These are phyloP conservation scores for Eupithecia tripunctaria DNA, from an alignment of 2,888 invertebrate species.

Conservation along the genomic window DNA sequence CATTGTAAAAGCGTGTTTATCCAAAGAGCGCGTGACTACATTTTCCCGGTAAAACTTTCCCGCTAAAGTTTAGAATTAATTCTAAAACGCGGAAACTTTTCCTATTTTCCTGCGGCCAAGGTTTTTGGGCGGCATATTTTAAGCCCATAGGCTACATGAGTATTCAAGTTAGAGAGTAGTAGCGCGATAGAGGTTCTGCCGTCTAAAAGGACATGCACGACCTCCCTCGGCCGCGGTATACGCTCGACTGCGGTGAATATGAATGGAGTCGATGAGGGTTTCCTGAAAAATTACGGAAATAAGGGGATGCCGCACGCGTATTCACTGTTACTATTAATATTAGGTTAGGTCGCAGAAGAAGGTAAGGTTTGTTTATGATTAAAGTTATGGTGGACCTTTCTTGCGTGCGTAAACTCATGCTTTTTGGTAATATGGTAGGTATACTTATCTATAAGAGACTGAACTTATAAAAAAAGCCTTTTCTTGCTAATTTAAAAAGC, in stretches of 20 bases:
- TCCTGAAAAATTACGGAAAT: conserved; percentile 55
- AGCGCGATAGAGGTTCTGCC: conserved; percentile 28
- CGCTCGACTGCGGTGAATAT: conserved; percentile 72
- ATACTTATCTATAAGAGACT: background rate
- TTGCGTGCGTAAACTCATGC: background rate
- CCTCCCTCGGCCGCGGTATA: conserved; percentile 67
- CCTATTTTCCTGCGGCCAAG: conserved; percentile 32
- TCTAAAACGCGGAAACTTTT: conserved; percentile 45
- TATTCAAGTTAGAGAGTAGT: conserved; percentile 26
- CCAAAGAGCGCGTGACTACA: conserved; percentile 42
- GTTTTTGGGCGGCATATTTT: conserved; percentile 21
- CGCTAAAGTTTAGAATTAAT: conserved; percentile 47
- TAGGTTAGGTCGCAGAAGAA: background rate
- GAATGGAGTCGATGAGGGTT: conserved; percentile 63
- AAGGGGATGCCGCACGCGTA: conserved; percentile 35
- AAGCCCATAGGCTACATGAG: conserved; percentile 12
- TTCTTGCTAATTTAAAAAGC: too few species aligned
- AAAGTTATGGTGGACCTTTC: background rate
- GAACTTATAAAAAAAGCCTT: too few species aligned
- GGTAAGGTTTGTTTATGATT: conserved; percentile 5
- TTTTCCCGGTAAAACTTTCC: conserved; percentile 49
- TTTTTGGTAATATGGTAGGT: background rate
- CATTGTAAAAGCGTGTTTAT: conserved; percentile 32
- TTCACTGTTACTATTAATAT: conserved; percentile 1
- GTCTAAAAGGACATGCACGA: conserved; percentile 46